Conservation (phyloP, 2,888 invertebrate species). For the Homarus gammarus region DNA sequence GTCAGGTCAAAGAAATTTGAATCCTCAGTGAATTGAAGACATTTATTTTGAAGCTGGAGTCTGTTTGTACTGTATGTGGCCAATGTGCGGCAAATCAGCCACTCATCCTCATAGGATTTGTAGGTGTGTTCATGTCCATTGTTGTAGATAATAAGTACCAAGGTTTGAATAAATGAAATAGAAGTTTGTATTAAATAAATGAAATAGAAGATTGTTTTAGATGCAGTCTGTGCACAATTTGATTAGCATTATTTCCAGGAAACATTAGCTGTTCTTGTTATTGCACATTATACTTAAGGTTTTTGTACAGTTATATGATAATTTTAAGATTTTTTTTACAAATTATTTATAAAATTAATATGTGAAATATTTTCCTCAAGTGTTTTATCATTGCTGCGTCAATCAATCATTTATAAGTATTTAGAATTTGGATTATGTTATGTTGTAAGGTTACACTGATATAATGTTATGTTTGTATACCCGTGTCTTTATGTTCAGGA, state of each 20-base stretch:
- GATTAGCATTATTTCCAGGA: slow-evolving; percentile 33
- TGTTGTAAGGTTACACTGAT: not conserved
- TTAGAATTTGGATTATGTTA: not conserved
- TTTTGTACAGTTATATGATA: slow-evolving; percentile 20
- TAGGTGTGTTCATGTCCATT: slow-evolving; percentile 28
- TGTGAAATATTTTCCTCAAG: not conserved
- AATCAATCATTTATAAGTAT: not conserved
- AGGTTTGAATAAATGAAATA: slow-evolving; percentile 6
- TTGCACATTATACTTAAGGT: slow-evolving; percentile 2
- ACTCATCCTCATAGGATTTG: slow-evolving; percentile 37
- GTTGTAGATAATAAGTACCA: slow-evolving; percentile 27
- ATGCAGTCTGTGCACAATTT: slow-evolving; percentile 31
- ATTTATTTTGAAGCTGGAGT: not conserved
- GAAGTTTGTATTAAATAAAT: too few species aligned
- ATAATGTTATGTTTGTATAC: not conserved
- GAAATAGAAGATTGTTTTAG: slow-evolving; percentile 44
- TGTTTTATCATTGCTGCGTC: not conserved
- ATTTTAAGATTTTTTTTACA: slow-evolving; percentile 9
- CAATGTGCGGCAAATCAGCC: slow-evolving; percentile 5
- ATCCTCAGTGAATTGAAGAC: not conserved
- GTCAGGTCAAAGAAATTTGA: not conserved
- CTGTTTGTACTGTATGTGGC: slow-evolving; percentile 9
- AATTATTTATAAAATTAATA: not conserved
- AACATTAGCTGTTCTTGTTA: slow-evolving; percentile 27
- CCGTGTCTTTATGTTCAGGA: not conserved